phyloP scores from a whole-genome alignment of 2,797 vertebrate species.

The Distichodus sexfasciatus region DNA sequence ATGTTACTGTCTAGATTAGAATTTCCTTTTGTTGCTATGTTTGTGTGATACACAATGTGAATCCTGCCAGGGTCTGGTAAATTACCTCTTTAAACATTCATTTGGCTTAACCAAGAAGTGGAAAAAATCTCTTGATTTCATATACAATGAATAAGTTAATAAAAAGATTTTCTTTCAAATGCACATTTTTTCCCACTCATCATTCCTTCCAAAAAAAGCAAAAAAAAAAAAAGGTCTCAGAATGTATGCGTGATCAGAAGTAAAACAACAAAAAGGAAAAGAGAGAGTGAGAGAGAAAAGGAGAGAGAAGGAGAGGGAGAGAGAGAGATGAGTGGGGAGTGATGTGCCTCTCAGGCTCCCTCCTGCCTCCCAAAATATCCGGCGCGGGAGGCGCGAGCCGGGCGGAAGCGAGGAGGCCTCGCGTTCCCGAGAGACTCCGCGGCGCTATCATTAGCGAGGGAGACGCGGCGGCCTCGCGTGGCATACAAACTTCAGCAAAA shows the following conservation, averaged over 20 bases:
- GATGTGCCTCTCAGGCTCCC: constrained; percentile 75
- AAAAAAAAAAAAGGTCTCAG: constrained; percentile 36
- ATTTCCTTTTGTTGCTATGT: constrained; percentile 80
- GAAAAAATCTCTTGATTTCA: constrained; percentile 74
- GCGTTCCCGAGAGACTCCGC: constrained; percentile 77
- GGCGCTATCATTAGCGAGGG: constrained; percentile 83
- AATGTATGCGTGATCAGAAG: constrained; percentile 73
- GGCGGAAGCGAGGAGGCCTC: constrained; percentile 71
- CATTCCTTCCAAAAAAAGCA: constrained; percentile 58
- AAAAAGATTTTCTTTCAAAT: constrained; percentile 68
- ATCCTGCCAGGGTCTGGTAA: constrained; percentile 75
- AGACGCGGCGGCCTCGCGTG: constrained; percentile 79
- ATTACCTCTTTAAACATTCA: constrained; percentile 84
- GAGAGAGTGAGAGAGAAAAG: constrained; percentile 45
- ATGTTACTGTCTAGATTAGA: constrained; percentile 76
- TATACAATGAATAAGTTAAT: constrained; percentile 84
- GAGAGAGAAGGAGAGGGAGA: constrained; percentile 59
- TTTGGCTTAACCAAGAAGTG: constrained; percentile 77
- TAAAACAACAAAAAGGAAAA: constrained; percentile 73
- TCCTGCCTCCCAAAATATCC: constrained; percentile 82
- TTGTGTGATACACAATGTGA: constrained; percentile 77
- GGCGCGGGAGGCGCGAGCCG: constrained; percentile 73
- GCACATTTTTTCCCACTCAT: constrained; percentile 55
- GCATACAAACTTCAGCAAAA: constrained; percentile 87
- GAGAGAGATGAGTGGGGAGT: constrained; percentile 73